Evolutionary conservation across 2,888 invertebrate species (phyloP), one percentile per base, ranked within the genome.

Genomic region (Drosophila neutralis): DNA sequence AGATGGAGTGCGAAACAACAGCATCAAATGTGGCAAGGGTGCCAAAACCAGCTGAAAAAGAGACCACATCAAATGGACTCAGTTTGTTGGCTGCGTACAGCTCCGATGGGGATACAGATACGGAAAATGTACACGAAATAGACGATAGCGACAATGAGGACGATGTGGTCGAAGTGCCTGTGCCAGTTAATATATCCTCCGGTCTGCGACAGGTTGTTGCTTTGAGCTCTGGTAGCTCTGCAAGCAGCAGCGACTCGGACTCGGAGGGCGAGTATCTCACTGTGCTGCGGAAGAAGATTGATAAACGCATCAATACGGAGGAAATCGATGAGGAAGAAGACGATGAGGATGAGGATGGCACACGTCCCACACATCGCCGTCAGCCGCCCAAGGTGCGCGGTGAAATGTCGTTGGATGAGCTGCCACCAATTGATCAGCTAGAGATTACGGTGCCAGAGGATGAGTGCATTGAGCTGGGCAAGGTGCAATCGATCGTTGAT

Each of bases 361-460:
- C 76, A 21, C 69, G 72, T 0, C 61, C 76, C 24, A 15, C 24
- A 0, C 80, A 75, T 6, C 87, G 77, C 10, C 79, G 86, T 0
- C 88, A 87, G 21, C 86, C 91, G 5, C 91, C 91, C 8, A 91
- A 85, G 15, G 92, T 91, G 0, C 91, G 92, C 8, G 93, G 93
- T 6, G 93, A 93, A 79, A 74, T 93, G 70, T 58, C 89, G 1
- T 69, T 96, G 7, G 95, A 96, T 67, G 96, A 97, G 88, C 93
- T 97, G 69, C 97, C 97, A 0, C 97, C 96, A 0, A 96, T 98
- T 67, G 95, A 97, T 91, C 96, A 97, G 88, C 94, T 97, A 33
- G 94, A 95, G 81, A 97, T 98, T 75, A 95, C 95, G 65, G 95
- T 97, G n/a, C 95, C 96, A 0, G 95, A 96, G 84, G 95, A 96